Conservation (phyloP, 2,113 vertebrate species). For the Spermophilus dauricus region DNA sequence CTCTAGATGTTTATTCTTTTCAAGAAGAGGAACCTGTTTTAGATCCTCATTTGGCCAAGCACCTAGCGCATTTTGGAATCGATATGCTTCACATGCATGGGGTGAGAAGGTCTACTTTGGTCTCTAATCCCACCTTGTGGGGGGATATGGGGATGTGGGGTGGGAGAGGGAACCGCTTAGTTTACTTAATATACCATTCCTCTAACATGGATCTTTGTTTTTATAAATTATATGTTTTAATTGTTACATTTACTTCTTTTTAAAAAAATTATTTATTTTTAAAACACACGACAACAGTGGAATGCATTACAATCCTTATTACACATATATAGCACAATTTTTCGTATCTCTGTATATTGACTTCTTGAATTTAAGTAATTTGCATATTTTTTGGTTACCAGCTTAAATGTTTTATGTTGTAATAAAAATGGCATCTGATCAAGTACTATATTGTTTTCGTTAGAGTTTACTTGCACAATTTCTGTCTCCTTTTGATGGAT, state of each 20-base stretch:
- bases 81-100: conserved; percentile 98
- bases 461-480: not conserved
- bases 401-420: not conserved
- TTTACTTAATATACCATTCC: conserved; percentile 19
- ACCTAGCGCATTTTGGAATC: conserved; percentile 98
- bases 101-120: conserved; percentile 86
- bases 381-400: not conserved
- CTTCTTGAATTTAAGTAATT: not conserved
- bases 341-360: no score
- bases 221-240: conserved; percentile 4
- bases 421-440: not conserved
- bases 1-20: conserved; percentile 97
- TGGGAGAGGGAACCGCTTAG: not conserved
- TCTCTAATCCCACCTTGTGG: not conserved
- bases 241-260: conserved; percentile 15
- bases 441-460: not conserved
- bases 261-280: no score
- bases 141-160: not conserved
- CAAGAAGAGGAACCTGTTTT: conserved; percentile 98
- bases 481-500: conserved; percentile 4
- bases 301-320: no score
- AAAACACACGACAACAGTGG: no score
- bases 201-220: not conserved
- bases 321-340: no score
- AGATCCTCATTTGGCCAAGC: conserved; percentile 97